Evolutionary conservation across 2,888 invertebrate species (phyloP), one percentile per base, ranked within the genome.

Genomic region (Chrysomela aeneicollis): DNA sequence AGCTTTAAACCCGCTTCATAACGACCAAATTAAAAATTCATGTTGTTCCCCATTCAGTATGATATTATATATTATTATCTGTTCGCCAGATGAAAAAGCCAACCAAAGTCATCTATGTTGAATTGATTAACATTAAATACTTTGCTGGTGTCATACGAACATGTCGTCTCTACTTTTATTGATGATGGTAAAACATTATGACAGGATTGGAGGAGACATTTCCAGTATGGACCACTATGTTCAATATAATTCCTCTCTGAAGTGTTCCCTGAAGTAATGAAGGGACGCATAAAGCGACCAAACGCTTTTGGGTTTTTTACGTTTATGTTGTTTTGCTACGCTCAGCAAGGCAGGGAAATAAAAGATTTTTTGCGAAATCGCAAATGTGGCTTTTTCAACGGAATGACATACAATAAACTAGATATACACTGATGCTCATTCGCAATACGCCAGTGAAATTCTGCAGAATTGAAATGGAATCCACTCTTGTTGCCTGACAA

Each of bases 241-340:
- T 12, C 6, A 15, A 42, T 42, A 42, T 42, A 42, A 42, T 42
- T 42, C 42, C 42, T 42, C 42, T 8, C 15, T n/a, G 42, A 15
- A 42, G 42, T 42, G 42, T 42, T 42, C 42, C 42, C 42, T 15
- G 15, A 42, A 42, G 42, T 42, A 42, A 42, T 42, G 42, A 42
- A 42, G 15, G 42, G 42, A 15, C n/a, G 3, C 15, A 42, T 42
- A 42, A 42, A 42, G 42, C 42, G 42, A 15, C 42, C 42, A 15
- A n/a, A 42, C 15, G 42, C 42, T 42, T 2, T 15, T 42, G 42
- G 42, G n/a, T 42, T 42, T 42, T 42, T 42, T 15, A 15, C 42
- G 35, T 35, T 12, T 35, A 10, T 35, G 15, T 42, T 3, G n/a
- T 15, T 42, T 15, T 6, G 6, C 42, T 2, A 42, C 15, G 42